These are phyloP conservation scores for Sphinx pinastri DNA, from an alignment of 2,888 invertebrate genomes.

Conservation along the genomic window DNA sequence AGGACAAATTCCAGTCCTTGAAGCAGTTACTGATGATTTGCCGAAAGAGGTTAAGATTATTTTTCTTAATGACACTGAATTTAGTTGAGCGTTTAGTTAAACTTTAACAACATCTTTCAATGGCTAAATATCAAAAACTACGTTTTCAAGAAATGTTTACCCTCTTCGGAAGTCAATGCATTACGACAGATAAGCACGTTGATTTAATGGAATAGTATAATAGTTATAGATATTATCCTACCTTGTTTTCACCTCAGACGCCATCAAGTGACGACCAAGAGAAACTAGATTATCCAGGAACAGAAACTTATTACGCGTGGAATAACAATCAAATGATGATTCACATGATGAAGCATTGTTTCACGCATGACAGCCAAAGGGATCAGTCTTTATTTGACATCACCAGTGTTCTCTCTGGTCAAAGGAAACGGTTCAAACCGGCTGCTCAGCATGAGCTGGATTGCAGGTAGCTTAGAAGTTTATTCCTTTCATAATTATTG, in stretches of 20 bases:
- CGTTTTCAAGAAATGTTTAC: too few species aligned
- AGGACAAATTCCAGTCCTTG: slow-evolving; percentile 47
- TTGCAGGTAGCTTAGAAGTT: slow-evolving; percentile 49
- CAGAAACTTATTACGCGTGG: slow-evolving; percentile 68
- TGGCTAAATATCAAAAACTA: too few species aligned
- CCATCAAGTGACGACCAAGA: slow-evolving; percentile 29
- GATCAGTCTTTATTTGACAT: slow-evolving; percentile 43
- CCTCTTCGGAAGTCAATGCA: too few species aligned
- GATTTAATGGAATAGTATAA: not conserved
- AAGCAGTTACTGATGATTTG: slow-evolving; percentile 42
- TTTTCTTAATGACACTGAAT: not conserved
- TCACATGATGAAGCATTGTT: slow-evolving; percentile 79
- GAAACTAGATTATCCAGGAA: slow-evolving; percentile 31
- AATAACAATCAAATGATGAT: slow-evolving; percentile 74
- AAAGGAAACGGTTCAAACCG: slow-evolving; percentile 54
- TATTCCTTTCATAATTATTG: too few species aligned
- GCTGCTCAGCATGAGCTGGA: slow-evolving; percentile 65
- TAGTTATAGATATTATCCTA: not conserved
- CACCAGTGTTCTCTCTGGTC: slow-evolving; percentile 54
- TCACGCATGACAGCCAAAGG: slow-evolving; percentile 68
- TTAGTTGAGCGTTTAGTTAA: not conserved
- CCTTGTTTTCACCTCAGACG: not conserved
- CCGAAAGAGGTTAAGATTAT: slow-evolving; percentile 39
- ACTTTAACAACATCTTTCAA: too few species aligned
- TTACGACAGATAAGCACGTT: not conserved